Evolutionary conservation across 2,888 invertebrate genomes (phyloP), one percentile per base, ranked within the genome.

Genomic region (Hoplodrina ambigua): DNA sequence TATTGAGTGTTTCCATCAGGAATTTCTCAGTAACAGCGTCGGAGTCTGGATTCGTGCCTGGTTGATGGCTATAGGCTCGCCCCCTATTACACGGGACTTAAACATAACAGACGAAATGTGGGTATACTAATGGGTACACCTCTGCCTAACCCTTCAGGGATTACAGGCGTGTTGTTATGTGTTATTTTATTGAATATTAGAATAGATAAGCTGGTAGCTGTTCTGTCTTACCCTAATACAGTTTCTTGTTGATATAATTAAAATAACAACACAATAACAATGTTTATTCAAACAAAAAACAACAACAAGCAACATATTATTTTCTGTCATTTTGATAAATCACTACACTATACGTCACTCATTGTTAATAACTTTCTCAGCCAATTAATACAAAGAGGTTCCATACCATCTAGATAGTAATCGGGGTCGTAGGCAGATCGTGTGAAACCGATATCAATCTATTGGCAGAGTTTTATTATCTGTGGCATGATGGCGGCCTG

Each of bases 371-470:
- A 57, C 25, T 58, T 71, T 82, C 80, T 66, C 82, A 70, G 33
- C 20, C 68, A 74, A 79, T 82, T 79, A 82, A 49, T 57, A 44
- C 4, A 81, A 80, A 52, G 61, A 72, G 64, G 64, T 61, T 78
- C 55, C 4, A 50, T 74, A 70, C 57, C 57, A 70, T 54, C 56
- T 52, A 17, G 61, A 66, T 68, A 63, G 53, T 55, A 41, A 73
- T 75, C 64, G 53, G 19, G 72, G 72, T 73, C 74, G 57, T 68
- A 79, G 64, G 71, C 74, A 80, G 77, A 77, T 77, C 77, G 77
- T 83, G 83, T 71, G 84, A 84, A 84, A 63, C 20, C 53, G 82
- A 82, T 83, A 69, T 63, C 49, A 72, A 78, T 83, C 72, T 80
- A 75, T 78, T 58, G 55, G 19, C 63, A 63, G 25, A 63, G 44